Evolutionary conservation across 2,113 vertebrate species (phyloP), one percentile per base, ranked within the genome.

Genomic region (Penelope pileata): DNA sequence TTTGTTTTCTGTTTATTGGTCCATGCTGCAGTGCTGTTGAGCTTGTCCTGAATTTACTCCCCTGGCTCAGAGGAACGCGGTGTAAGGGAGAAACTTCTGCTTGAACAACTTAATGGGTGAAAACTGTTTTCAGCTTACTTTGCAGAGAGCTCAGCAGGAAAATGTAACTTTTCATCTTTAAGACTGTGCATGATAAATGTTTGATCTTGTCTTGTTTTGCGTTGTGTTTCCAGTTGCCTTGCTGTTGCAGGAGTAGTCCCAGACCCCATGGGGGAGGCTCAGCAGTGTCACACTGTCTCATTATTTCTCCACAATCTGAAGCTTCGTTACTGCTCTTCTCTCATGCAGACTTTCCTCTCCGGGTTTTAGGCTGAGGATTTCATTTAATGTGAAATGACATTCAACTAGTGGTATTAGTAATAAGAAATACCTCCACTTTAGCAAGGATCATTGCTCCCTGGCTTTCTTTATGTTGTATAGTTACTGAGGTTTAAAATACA

Each of bases 1-100:
- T 96, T 91, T 97, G 92, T 97, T 86, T 87, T 43, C 17, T 62
- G 95, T 83, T 94, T 90, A 89, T 95, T 80, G 89, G 85, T 91
- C 96, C 88, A 16, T 64, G 88, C 64, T 3, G n/a, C 89, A 9
- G 7, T 60, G 70, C 86, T 53, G 51, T 43, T 96, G 60, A 42
- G 86, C 90, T 93, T 97, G 96, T 88, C 96, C 97, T 92, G 85
- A 83, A 79, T 88, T 97, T 74, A 90, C 76, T 79, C 8, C 17
- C 1, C 48, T 60, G 78, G n/a, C 73, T 92, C 32, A 29, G 62
- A 88, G 47, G 86, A 66, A 6, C 17, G 6, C 3, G 0, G 22
- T 58, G 54, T 51, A n/a, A 66, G 81, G 69, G 60, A 73, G 77
- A 83, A 59, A 63, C 64, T 89, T 68, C 87, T 86, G 70, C 76